These are phyloP conservation scores for Bellardia bayeri DNA, from an alignment of 2,888 invertebrate genomes.

Conservation along the genomic window DNA sequence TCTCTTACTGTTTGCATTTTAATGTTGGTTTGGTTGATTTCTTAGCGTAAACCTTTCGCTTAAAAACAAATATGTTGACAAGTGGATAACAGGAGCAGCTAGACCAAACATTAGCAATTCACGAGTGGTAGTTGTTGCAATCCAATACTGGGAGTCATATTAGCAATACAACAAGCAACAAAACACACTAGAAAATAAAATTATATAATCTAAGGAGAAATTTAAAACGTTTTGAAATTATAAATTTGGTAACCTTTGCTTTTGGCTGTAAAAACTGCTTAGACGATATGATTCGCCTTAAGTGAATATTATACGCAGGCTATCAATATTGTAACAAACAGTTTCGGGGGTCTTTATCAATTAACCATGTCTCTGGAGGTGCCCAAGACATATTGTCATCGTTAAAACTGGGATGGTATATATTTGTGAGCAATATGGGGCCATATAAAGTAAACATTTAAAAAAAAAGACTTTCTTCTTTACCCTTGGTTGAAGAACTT, in stretches of 20 bases:
- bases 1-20: conserved; percentile 52
- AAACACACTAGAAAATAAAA: conserved; percentile 37
- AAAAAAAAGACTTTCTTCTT: too few species aligned
- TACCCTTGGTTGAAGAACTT: too few species aligned
- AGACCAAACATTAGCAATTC: not conserved
- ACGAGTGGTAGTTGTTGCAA: conserved; percentile 8
- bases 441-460: too few species aligned
- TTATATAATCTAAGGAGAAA: conserved; percentile 72
- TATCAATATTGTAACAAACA: conserved; percentile 61
- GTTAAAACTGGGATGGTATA: conserved; percentile 13
- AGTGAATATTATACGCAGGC: conserved; percentile 66
- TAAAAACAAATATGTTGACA: conserved; percentile 66
- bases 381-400: conserved; percentile 64
- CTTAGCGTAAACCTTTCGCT: conserved; percentile 54
- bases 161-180: conserved; percentile 26
- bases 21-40: conserved; percentile 10
- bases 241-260: conserved; percentile 73
- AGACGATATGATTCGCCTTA: conserved; percentile 63
- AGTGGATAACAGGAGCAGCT: conserved; percentile 69
- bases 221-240: conserved; percentile 73
- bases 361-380: conserved; percentile 62
- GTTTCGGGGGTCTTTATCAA: conserved; percentile 65
- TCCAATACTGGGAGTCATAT: conserved; percentile 26
- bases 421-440: not conserved
- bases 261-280: conserved; percentile 51